Percentiles rank a stretch among this genome's conserved stretches.
Conservation (phyloP, 1,140 invertebrate species). For the Lethrus apterus region DNA sequence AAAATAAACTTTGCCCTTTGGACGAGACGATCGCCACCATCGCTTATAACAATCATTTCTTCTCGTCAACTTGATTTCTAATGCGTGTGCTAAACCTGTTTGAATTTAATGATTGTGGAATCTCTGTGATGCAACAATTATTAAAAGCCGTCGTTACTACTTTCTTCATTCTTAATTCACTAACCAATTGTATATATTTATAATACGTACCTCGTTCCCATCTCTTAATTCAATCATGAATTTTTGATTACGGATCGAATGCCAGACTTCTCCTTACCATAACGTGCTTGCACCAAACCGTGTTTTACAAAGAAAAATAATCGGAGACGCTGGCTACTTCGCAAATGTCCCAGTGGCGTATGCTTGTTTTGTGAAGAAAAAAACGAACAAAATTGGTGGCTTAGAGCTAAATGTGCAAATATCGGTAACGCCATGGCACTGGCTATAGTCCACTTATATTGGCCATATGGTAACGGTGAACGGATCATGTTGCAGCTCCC, state of each 20-base stretch:
- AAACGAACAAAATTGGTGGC: no score
- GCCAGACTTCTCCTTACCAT: constrained; percentile 88
- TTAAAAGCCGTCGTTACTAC: constrained; percentile 68
- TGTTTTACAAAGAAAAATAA: constrained; percentile 86
- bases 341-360: no score
- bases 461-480: no score
- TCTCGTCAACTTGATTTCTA: constrained; percentile 78
- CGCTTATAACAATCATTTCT: constrained; percentile 67
- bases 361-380: no score
- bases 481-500: no score
- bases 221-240: constrained; percentile 55
- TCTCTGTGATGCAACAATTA: constrained; percentile 63
- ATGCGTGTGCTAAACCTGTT: constrained; percentile 76
- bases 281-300: constrained; percentile 76
- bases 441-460: no score
- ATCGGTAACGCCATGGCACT: no score
- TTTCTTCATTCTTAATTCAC: constrained; percentile 81
- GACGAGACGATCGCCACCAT: constrained; percentile 78
- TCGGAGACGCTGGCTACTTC: constrained; percentile 67
- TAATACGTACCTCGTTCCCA: constrained; percentile 77
- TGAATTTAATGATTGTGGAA: constrained; percentile 73
- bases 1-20: constrained; percentile 82
- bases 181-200: constrained; percentile 84
- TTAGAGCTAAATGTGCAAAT: no score
- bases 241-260: constrained; percentile 85